Evolutionary conservation across 1,140 invertebrate species (phyloP), one percentile per base, ranked within the genome.

Genomic region (Drosophila jambulina): DNA sequence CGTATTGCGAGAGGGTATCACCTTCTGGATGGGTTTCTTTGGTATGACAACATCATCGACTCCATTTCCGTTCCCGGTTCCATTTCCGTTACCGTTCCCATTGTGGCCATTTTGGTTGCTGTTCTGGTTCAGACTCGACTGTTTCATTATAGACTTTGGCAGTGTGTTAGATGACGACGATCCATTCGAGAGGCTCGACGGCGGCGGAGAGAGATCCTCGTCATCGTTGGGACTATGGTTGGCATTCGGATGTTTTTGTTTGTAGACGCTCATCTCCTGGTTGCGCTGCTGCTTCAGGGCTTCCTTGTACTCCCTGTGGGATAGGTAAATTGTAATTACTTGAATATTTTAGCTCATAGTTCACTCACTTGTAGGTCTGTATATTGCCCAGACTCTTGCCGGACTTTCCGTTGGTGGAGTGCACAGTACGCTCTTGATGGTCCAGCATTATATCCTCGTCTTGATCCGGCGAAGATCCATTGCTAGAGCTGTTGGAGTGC

Each of bases 251-350:
- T 90, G 86, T 34, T 85, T 90, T 17, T 91, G 86, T 56, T 92
- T 92, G 46, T 98, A 97, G 45, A 97, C 95, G 57, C 93, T 93
- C 46, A 94, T 94, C 83, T 97, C 96, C 92, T 96, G 95, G 29
- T 95, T 96, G 70, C 97, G 94, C 92, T 97, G 97, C 85, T 97
- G 96, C 92, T 96, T 95, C 92, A 97, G 93, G 45, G 97, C 96
- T 94, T 97, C 97, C 94, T 97, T 97, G 93, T 97, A 98, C 94
- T 97, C 97, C 93, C 96, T 92, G 51, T 0, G 15, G 34, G 21
- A 36, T 95, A 92, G 17, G 94, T 94, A 42, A 79, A 53, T 23
- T 34, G 7, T 5, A 15, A 29, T 34, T 8, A 34, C 19, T 12
- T 17, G 1, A 6, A 15, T 23, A 10, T 0, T 0, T n/a, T 8